phyloP scores from a whole-genome alignment of 2,113 vertebrate species.

The Crotalus helleri region DNA sequence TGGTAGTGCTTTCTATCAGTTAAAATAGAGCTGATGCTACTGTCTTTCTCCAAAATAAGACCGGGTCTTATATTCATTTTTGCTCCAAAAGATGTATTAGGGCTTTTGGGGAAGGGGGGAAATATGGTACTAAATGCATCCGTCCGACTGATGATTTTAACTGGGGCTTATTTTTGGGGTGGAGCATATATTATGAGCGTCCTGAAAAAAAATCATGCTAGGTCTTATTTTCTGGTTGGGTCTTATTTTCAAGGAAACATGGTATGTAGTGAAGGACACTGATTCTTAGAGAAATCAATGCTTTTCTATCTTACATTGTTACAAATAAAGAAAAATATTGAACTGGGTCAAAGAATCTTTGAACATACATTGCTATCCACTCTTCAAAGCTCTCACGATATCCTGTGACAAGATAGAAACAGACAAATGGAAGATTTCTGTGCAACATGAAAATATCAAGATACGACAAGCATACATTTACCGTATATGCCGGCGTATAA shows the following conservation, averaged over 20 bases:
- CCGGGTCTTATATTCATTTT: too few relatives aligned
- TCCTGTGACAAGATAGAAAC: background rate
- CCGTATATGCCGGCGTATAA: too few relatives aligned
- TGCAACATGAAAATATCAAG: background rate
- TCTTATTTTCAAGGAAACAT: too few relatives aligned
- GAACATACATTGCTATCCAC: background rate
- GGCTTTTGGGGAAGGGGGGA: too few relatives aligned
- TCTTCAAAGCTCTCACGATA: background rate
- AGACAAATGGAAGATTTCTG: background rate
- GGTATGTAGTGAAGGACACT: background rate
- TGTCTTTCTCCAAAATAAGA: too few relatives aligned
- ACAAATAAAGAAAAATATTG: background rate
- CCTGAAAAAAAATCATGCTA: too few relatives aligned
- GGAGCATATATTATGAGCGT: too few relatives aligned
- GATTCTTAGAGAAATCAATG: background rate
- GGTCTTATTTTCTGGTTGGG: too few relatives aligned
- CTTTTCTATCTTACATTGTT: background rate
- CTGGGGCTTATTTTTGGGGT: too few relatives aligned
- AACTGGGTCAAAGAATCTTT: background rate
- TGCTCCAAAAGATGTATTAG: too few relatives aligned
- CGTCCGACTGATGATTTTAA: too few relatives aligned
- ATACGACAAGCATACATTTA: background rate
- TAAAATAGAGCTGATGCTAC: background rate
- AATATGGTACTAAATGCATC: too few relatives aligned
- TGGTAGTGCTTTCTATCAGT: background rate